Evolutionary conservation across 2,888 invertebrate genomes (phyloP).

Genomic region (Melipona bicolor): DNA sequence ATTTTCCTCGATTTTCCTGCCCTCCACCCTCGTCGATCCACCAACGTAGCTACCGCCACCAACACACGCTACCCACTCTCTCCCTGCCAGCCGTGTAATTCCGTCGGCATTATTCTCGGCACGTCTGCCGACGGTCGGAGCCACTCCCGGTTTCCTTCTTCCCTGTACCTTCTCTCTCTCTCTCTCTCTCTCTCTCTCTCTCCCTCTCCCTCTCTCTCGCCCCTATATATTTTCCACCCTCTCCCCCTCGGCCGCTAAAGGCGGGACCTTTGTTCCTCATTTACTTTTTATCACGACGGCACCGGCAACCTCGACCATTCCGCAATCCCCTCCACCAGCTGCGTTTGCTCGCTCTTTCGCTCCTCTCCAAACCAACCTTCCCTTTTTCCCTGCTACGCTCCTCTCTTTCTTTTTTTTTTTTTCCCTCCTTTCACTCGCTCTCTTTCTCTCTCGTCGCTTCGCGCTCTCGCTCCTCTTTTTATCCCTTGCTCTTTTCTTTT

Average conservation of each 20-base stretch:
- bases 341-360: conserved; percentile 37
- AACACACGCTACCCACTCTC: conserved; percentile 43
- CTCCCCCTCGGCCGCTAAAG: conserved; percentile 61
- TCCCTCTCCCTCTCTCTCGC: conserved; percentile 47
- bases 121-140: conserved; percentile 80
- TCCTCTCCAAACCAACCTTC: conserved; percentile 49
- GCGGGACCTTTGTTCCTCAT: conserved; percentile 82
- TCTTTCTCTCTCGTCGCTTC: conserved; percentile 54
- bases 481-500: conserved; percentile 23
- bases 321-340: conserved; percentile 58
- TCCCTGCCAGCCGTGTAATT: conserved; percentile 80
- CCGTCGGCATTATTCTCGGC: conserved; percentile 82
- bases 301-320: conserved; percentile 72
- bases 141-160: conserved; percentile 60
- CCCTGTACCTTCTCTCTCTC: conserved; percentile 36
- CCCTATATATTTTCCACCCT: conserved; percentile 65
- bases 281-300: conserved; percentile 82
- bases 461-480: conserved; percentile 19
- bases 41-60: conserved; percentile 55
- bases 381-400: conserved; percentile 25
- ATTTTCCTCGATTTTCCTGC: conserved; percentile 82
- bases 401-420: conserved; percentile 23
- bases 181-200: conserved; percentile 9
- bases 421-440: not conserved
- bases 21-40: conserved; percentile 66